Percentiles rank a stretch among this genome's conserved stretches.
These are phyloP conservation scores for Meriones unguiculatus DNA, from an alignment of 2,113 vertebrate species.

Conservation along the genomic window DNA sequence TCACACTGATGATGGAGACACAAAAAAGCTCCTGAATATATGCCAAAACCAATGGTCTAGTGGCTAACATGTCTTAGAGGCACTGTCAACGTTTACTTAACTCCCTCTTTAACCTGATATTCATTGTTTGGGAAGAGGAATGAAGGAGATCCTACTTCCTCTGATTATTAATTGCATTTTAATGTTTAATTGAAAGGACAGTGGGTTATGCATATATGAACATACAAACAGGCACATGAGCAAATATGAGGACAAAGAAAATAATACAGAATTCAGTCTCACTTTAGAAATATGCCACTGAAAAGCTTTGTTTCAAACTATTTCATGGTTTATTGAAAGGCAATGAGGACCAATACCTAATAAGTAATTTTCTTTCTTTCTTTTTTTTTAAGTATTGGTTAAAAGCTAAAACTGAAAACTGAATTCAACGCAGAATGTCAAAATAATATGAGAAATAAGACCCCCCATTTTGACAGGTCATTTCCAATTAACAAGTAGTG, in stretches of 20 bases:
- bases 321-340: not conserved
- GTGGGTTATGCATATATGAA: not conserved
- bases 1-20: slow-evolving; percentile 2
- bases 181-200: slow-evolving; percentile 38
- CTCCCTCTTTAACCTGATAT: slow-evolving; percentile 41
- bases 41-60: slow-evolving; percentile 43
- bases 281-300: slow-evolving; percentile 54
- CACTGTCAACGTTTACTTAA: slow-evolving; percentile 1
- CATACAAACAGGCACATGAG: not conserved
- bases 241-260: not conserved
- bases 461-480: not conserved
- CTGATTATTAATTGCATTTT: slow-evolving; percentile 21
- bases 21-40: not conserved
- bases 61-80: not conserved
- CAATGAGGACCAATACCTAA: slow-evolving; percentile 10
- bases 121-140: slow-evolving; percentile 22
- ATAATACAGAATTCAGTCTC: slow-evolving; percentile 15
- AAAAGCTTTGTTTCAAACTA: not conserved
- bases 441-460: slow-evolving; percentile 23
- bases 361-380: not conserved
- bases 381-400: not conserved
- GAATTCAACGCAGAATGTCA: not conserved
- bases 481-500: slow-evolving; percentile 43
- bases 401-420: slow-evolving; percentile 63
- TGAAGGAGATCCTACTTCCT: slow-evolving; percentile 15